These are phyloP conservation scores for Falco punctatus DNA, from an alignment of 2,113 vertebrate genomes.

Conservation along the genomic window DNA sequence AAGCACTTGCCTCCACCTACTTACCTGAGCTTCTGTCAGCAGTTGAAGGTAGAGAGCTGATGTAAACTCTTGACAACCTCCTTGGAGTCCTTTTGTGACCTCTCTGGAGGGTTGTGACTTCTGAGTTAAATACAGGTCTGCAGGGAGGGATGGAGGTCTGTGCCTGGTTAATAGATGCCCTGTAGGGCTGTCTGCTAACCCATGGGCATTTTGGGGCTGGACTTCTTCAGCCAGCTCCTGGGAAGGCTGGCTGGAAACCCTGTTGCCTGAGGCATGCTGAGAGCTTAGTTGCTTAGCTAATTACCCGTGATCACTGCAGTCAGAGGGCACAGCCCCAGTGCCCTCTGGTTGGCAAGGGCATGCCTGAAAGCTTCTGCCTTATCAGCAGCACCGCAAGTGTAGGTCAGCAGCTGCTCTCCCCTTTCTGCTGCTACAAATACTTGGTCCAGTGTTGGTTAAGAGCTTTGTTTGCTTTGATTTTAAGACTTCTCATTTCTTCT, in stretches of 20 bases:
- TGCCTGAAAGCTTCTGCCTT: not conserved
- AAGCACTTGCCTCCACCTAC: not conserved
- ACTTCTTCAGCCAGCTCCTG: not conserved
- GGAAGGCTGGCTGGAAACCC: not conserved
- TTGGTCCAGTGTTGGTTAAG: not conserved
- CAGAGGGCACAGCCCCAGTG: not conserved
- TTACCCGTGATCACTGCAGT: not conserved
- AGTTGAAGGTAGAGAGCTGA: not conserved
- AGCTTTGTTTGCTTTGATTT: not conserved
- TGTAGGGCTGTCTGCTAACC: not conserved
- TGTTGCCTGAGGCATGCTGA: not conserved
- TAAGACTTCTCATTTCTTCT: not conserved
- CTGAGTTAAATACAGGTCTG: not conserved
- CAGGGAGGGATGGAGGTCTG: not conserved
- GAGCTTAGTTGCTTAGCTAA: not conserved
- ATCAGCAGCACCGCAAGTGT: not conserved
- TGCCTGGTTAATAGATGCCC: not conserved
- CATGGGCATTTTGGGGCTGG: fast-evolving
- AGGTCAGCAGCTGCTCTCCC: not conserved
- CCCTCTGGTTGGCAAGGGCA: not conserved
- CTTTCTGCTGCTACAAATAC: not conserved
- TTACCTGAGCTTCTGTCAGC: not conserved
- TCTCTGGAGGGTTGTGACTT: not conserved
- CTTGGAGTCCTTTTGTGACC: not conserved
- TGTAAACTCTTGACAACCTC: not conserved